Base-by-base conservation (phyloP, 2,797 vertebrate species). In the Acipenser transmontanus region DNA sequence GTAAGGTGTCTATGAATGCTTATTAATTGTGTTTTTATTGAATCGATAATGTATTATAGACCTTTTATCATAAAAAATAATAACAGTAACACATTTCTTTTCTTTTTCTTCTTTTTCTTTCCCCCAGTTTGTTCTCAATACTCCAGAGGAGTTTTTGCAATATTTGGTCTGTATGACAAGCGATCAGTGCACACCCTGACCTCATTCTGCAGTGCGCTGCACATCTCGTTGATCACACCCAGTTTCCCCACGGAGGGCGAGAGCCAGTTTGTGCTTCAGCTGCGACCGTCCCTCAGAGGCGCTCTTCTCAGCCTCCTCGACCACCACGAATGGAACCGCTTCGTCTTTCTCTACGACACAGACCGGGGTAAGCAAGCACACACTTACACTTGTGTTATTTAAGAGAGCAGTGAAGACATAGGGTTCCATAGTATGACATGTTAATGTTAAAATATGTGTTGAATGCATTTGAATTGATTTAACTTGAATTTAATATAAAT, bases 121-220 rank as follows among this genome's bases (percentile, higher is more conserved):
- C 7, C 72, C 56, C 49, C 85, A 91, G 89, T 91, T 80, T 91
- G 89, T 70, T 91, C 89, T 48, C 90, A 99, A 87, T 99, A 98
- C 81, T 98, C 97, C 6, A 91, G 97, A 83, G 97, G 97, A 70
- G 97, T 99, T 76, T 99, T 98, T 71, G 95, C 97, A 86, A 99
- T 99, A 84, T 99, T 99, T 77, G 97, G 97, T 85, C 92, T 99
- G 68, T 99, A 99, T 47, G 97, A 99, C 82, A 98, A 98, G 88
- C 94, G 96, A 82, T 99, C 97, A 1, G 97, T 99, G 62, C 95
- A 98, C 74, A 98, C 97, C 66, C 89, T 99, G 92, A 99, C 97
- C 70, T 98, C 97, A 7, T 99, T 99, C 91, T 99, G 97, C 80
- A 94, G 97, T 74, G 97, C 97, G 63, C 90, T 99, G 82, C 97